Evolutionary conservation across 2,888 invertebrate genomes (phyloP), one percentile per base, ranked within the genome.

Genomic region (Eupeodes latifasciatus): DNA sequence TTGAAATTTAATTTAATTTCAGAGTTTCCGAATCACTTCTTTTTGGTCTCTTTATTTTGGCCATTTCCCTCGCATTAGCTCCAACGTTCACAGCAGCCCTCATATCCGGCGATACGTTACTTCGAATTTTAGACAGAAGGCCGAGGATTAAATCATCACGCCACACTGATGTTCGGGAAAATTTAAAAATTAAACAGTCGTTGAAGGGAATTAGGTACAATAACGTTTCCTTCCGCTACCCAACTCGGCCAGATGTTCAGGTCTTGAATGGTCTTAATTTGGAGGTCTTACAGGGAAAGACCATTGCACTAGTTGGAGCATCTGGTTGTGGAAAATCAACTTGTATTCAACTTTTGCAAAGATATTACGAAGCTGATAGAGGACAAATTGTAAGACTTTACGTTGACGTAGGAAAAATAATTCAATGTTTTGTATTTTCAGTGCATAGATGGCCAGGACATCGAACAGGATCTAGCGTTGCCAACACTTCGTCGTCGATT

Each of bases 301-400:
- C 96, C 16, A 95, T 97, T 2, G 97, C 96, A 0, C 92, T 97
- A 7, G 96, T 96, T 0, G 96, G 96, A 0, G 95, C 96, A 69
- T 96, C 96, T 89, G 97, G 97, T 16, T 97, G 97, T 91, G 97
- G 97, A 27, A 97, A 97, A 93, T 97, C 97, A 0, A 97, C 97
- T 0, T 96, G 96, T 72, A 95, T 97, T 86, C 97, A 97, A 91
- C 94, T 98, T 19, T 93, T 98, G 90, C 96, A 97, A 92, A 93
- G 98, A 71, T 95, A 97, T 69, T 98, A 98, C 91, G 97, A 97
- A 92, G 96, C 97, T 61, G 95, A 94, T 71, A 95, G 94, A 0
- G 96, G 96, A 1, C 92, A 90, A 71, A 94, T 96, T 91, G 95
- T 95, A 89, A 94, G 91, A 51, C 53, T 47, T 34, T 12, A 10